Conservation (phyloP, 2,888 invertebrate genomes). For the Hololepta plana region DNA sequence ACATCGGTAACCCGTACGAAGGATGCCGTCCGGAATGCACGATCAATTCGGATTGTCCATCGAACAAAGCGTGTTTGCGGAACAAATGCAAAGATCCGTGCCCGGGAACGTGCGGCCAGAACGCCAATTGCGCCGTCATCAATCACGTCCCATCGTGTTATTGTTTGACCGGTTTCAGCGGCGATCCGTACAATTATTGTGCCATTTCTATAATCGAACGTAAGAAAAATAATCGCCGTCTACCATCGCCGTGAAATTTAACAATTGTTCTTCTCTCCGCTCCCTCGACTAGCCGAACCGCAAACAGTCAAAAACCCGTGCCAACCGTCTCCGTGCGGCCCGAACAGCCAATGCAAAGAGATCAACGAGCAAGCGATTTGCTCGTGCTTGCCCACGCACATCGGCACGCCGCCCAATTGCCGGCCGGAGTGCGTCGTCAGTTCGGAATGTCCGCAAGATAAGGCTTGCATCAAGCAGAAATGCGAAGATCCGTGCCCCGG, state of each 20-base stretch:
- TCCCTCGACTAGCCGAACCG: no score
- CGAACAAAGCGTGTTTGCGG: conserved; percentile 56
- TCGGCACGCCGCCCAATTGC: conserved; percentile 41
- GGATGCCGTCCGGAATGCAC: conserved; percentile 71
- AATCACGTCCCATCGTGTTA: conserved; percentile 50
- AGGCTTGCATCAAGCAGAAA: conserved; percentile 23
- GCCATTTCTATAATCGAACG: conserved; percentile 9
- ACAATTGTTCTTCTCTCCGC: no score
- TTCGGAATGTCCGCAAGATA: conserved; percentile 32
- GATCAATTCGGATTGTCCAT: conserved; percentile 58
- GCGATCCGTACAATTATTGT: conserved; percentile 41
- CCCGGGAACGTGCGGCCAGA: conserved; percentile 59
- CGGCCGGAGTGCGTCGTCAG: conserved; percentile 36
- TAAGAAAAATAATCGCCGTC: conserved; percentile 5
- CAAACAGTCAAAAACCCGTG: conserved; percentile 36
- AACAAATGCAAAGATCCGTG: conserved; percentile 77
- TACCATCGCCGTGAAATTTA: no score
- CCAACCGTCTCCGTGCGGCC: conserved; percentile 58
- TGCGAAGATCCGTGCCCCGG: conserved; percentile 32
- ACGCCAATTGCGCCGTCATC: conserved; percentile 59
- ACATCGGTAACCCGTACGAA: conserved; percentile 56
- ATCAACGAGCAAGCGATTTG: conserved; percentile 37
- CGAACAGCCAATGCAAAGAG: conserved; percentile 56
- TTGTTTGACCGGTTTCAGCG: conserved; percentile 40
- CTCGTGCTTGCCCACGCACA: conserved; percentile 37